Evolutionary conservation across 1,140 invertebrate species (phyloP).

Genomic region (Chironomus tepperi): DNA sequence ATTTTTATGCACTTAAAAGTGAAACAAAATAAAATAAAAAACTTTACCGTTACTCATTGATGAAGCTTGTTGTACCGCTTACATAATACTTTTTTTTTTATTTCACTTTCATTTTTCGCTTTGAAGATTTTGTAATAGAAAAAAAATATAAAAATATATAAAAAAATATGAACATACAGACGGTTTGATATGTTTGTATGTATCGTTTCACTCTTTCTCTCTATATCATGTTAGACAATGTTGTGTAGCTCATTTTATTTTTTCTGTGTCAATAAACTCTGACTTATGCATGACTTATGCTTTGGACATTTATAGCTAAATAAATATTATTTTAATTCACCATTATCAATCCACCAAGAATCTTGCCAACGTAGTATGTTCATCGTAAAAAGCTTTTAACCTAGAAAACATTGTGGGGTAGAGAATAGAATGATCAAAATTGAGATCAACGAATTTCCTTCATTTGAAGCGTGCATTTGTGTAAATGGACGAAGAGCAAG

Average conservation of each 20-base stretch:
- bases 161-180: not conserved
- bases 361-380: not conserved
- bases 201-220: no score
- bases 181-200: no score
- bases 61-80: not conserved
- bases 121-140: conserved; percentile 23
- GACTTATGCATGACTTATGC: not conserved
- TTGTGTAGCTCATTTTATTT: not conserved
- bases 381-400: not conserved
- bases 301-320: not conserved
- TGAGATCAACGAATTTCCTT: conserved; percentile 21
- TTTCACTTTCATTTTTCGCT: conserved; percentile 20
- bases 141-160: no score
- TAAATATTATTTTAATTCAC: not conserved
- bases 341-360: not conserved
- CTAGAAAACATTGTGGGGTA: not conserved
- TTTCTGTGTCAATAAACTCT: conserved; percentile 22
- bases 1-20: not conserved
- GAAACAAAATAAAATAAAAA: conserved; percentile 15
- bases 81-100: not conserved
- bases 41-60: conserved; percentile 16
- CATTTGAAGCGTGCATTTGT: not conserved
- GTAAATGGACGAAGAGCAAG: not conserved
- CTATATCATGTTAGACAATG: not conserved
- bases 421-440: not conserved